Evolutionary conservation across 2,888 invertebrate species (phyloP).

Genomic region (Podabrus alpinus): DNA sequence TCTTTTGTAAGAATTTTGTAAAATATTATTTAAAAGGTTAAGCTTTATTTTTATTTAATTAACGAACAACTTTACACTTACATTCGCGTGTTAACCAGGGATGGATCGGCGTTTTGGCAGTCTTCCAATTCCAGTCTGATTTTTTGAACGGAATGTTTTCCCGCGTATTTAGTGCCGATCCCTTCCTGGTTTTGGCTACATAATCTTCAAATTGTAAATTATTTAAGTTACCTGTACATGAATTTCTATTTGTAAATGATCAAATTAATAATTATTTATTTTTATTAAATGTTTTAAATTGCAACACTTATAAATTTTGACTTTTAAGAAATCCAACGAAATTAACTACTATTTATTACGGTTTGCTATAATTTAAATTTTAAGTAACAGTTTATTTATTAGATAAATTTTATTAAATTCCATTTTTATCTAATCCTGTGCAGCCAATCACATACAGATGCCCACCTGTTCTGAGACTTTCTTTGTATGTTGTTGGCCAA

Average conservation of each 20-base stretch:
- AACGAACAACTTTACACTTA: neutral
- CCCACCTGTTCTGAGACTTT: neutral
- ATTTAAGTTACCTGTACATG: neutral
- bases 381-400: neutral
- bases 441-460: conserved; percentile 7
- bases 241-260: neutral
- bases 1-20: neutral
- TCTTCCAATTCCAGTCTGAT: neutral
- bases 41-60: neutral
- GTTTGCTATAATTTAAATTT: neutral
- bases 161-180: neutral
- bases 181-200: neutral
- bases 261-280: neutral
- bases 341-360: neutral
- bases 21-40: neutral
- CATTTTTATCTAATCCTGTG: neutral
- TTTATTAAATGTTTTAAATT: neutral
- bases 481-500: conserved; percentile 16
- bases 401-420: neutral
- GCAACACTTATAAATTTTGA: neutral
- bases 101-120: neutral
- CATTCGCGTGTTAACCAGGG: neutral
- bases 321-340: neutral
- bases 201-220: neutral
- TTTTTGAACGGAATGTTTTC: neutral